Evolutionary conservation across 2,888 invertebrate genomes (phyloP).

Genomic region (Plutella xylostella): DNA sequence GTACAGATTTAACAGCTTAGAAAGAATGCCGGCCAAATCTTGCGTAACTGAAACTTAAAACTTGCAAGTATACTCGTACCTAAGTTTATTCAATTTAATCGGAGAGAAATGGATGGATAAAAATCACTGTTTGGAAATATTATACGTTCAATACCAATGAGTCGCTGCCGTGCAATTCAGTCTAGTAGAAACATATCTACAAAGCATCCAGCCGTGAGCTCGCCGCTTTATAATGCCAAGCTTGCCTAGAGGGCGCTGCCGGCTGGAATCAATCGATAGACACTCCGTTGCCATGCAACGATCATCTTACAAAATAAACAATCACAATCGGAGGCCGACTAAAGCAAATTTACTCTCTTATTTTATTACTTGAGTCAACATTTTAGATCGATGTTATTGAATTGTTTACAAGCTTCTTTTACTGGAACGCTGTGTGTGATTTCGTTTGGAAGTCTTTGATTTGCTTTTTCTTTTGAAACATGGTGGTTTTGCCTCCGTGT

Average conservation of each 20-base stretch:
- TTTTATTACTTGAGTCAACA: conserved; percentile 67
- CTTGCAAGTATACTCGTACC: no score
- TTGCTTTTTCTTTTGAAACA: conserved; percentile 22
- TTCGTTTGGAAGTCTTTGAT: conserved; percentile 38
- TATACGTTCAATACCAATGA: no score
- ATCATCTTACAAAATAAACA: conserved; percentile 71
- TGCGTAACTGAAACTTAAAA: no score
- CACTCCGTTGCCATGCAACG: conserved; percentile 58
- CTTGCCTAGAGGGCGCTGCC: conserved; percentile 33
- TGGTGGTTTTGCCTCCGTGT: conserved; percentile 52
- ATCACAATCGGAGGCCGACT: conserved; percentile 50
- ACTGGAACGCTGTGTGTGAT: conserved; percentile 27
- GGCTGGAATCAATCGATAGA: conserved; percentile 60
- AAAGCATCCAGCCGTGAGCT: no score
- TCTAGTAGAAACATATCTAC: no score
- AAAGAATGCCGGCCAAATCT: no score
- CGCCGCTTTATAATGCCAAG: conserved; percentile 20
- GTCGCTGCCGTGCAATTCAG: no score
- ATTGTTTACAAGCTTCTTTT: conserved; percentile 36
- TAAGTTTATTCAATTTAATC: no score
- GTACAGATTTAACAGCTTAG: no score
- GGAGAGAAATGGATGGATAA: no score
- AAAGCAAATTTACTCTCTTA: conserved; percentile 66
- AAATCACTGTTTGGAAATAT: no score
- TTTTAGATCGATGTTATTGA: conserved; percentile 63